Conservation (phyloP, 2,888 invertebrate species). For the Panorpa germanica region DNA sequence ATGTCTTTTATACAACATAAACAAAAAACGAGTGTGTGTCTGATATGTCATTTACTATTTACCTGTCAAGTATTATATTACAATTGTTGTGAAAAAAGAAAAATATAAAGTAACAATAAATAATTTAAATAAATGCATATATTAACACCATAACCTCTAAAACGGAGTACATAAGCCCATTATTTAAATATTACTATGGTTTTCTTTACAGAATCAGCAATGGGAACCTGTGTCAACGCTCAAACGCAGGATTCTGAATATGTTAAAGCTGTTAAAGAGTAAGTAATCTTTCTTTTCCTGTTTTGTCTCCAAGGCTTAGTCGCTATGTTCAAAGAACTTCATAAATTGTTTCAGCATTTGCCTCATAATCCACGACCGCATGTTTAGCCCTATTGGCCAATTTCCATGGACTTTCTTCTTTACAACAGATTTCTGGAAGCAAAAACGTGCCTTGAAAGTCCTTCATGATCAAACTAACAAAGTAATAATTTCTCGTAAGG, state of each 20-base stretch:
- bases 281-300: slow-evolving; percentile 22
- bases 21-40: too few relatives aligned
- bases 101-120: too few relatives aligned
- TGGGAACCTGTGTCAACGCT: slow-evolving; percentile 58
- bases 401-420: too few relatives aligned
- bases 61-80: too few relatives aligned
- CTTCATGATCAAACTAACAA: slow-evolving; percentile 25
- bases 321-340: slow-evolving; percentile 3
- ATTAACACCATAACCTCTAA: too few relatives aligned
- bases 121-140: too few relatives aligned
- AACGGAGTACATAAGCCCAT: neutral
- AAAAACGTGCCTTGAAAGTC: slow-evolving; percentile 16
- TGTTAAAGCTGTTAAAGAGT: slow-evolving; percentile 49
- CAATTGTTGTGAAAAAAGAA: too few relatives aligned
- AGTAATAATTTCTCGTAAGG: slow-evolving; percentile 22
- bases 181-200: slow-evolving; percentile 3
- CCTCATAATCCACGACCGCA: slow-evolving; percentile 3
- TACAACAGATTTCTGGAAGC: slow-evolving; percentile 3
- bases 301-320: too few relatives aligned
- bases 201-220: slow-evolving; percentile 49
- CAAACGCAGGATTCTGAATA: slow-evolving; percentile 46
- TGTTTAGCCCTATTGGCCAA: too few relatives aligned
- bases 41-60: too few relatives aligned
- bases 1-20: too few relatives aligned
- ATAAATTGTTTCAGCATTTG: slow-evolving; percentile 5